Evolutionary conservation across 2,113 vertebrate genomes (phyloP), one percentile per base, ranked within the genome.

Genomic region (Callospermophilus lateralis): DNA sequence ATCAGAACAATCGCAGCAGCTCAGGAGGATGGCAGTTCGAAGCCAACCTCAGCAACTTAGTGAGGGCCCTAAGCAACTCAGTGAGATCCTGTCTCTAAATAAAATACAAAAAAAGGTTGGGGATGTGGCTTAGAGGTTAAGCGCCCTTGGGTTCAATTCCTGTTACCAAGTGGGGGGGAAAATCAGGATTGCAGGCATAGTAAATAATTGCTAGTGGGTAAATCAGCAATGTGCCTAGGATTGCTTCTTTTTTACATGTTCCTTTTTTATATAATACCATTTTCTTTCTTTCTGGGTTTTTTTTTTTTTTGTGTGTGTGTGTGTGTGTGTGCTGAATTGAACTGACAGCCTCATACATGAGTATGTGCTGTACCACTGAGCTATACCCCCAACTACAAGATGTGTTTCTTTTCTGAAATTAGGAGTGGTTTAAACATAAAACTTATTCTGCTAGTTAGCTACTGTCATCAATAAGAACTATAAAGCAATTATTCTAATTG

Each of bases 391-490:
- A 73, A 4, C 45, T 53, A 65, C 45, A 74, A 97, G 45, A 86
- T n/a, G 63, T 19, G 77, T 89, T 89, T 88, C 91, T 84, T 90
- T 70, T 94, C 30, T 81, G 61, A 48, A 48, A 73, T 8, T 19
- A 17, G 30, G 42, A 81, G 39, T 76, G 32, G 12, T 37, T 93
- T 95, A 24, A 70, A 83, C 45, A 28, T 72, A 95, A 65, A 83
- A 83, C 26, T 58, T 63, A 91, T 67, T 73, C 74, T 92, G 67
- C 26, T 85, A 10, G 48, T n/a, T 85, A 45, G 77, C 77, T 73
- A 67, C 70, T 70, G 26, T 51, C 39, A 39, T 74, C 79, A 89
- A 32, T 37, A 58, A 74, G 76, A 24, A 51, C 42, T 45, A 80
- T 15, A 76, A 79, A 77, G 51, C 26, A 77, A 39, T 39, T 63